phyloP scores from a whole-genome alignment of 92 coral and sea anemone genomes.

The Hydrozoanthus gracilis region DNA sequence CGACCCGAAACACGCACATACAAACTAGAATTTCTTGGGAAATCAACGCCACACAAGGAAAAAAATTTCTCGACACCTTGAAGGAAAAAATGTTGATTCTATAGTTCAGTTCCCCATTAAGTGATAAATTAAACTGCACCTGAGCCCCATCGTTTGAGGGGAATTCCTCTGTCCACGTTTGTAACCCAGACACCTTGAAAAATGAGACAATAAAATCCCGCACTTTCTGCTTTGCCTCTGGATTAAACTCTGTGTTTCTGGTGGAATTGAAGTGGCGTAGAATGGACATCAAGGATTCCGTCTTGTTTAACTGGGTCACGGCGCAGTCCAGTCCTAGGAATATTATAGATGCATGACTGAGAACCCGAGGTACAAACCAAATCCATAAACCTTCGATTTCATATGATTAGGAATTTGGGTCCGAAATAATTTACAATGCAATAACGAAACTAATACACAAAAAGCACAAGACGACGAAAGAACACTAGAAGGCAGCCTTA shows the following conservation, averaged over 20 bases:
- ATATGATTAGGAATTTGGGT: too few species aligned
- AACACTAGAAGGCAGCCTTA: too few species aligned
- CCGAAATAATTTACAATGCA: too few species aligned
- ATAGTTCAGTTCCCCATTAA: background rate
- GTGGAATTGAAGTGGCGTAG: slow-evolving; percentile 67
- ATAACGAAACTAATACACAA: too few species aligned
- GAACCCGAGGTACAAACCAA: background rate
- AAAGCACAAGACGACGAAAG: too few species aligned
- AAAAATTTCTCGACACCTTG: too few species aligned
- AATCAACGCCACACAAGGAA: too few species aligned
- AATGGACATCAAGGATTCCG: slow-evolving; percentile 46
- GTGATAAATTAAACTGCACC: background rate
- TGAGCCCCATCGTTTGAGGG: slow-evolving; percentile 44
- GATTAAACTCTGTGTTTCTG: slow-evolving; percentile 62
- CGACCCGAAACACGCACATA: too few species aligned
- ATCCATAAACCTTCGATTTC: too few species aligned
- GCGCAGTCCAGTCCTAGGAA: background rate
- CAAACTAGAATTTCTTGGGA: too few species aligned
- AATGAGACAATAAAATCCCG: slow-evolving; percentile 72
- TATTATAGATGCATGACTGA: background rate
- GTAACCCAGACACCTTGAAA: slow-evolving; percentile 71
- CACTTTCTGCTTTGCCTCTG: slow-evolving; percentile 66
- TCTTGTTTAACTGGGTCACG: background rate
- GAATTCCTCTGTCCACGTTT: slow-evolving; percentile 85
- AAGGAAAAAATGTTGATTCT: background rate